Base-by-base conservation (phyloP, 2,888 invertebrate species). In the Prosapia bicincta region DNA sequence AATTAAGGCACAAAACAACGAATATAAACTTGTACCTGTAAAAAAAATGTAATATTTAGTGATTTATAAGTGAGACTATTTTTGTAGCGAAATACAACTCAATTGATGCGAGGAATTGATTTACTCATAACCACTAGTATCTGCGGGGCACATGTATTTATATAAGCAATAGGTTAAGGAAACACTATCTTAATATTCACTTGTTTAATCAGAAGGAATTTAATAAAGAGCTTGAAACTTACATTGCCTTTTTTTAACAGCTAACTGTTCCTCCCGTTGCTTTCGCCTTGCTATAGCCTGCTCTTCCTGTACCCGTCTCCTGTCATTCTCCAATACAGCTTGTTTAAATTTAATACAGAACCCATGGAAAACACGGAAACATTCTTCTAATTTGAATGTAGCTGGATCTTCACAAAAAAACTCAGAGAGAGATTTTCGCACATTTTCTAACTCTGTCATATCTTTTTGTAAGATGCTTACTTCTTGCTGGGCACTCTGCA, bases 391-490 rank as follows among this genome's bases (percentile, higher is more conserved):
- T 84, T 96, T 96, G 84, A 98, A 98, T 0, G 93, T 89, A 72
- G 89, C 91, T 0, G 91, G 89, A 83, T 98, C 97, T 85, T 98
- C 98, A 85, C 98, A 98, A 86, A 98, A 97, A 86, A 97, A 98
- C 72, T 95, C 93, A 0, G 96, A 92, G 54, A 98, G 87, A 78
- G 94, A 92, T 79, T 89, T 89, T 30, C 96, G 89, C 77, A 95
- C 90, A 23, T 88, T 88, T 80, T 96, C 96, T 24, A 98, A 90
- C 82, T 95, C 93, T 76, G 91, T 90, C 89, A 97, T 91, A 80
- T 93, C 93, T 74, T 90, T 88, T 83, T 94, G 92, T 65, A 96
- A 86, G 43, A 91, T 91, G 10, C 90, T 86, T 72, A 96, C 91
- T 84, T 95, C 95, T 81, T 90, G 88, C 83, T 93, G 93, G 10